Conservation (phyloP, 2,797 vertebrate genomes). For the Anguilla marmorata region DNA sequence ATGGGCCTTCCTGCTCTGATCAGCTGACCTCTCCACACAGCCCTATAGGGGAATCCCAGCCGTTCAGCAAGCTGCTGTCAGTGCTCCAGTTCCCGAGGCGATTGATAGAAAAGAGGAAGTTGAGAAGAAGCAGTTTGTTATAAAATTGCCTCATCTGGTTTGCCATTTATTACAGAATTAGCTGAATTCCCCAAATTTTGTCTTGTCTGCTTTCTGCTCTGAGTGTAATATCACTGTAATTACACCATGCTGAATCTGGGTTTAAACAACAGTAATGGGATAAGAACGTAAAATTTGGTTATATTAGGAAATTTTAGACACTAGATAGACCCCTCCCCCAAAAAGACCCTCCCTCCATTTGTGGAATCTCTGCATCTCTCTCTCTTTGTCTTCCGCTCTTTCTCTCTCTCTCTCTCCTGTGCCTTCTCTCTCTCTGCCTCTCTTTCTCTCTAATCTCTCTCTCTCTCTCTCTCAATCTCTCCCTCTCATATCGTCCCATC, state of each 20-base stretch:
- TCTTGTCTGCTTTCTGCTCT: not conserved
- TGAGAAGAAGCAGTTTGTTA: not conserved
- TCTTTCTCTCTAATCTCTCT: not conserved
- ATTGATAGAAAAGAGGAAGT: constrained; percentile 33
- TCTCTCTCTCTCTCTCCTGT: not conserved
- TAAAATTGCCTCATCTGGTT: too few relatives aligned
- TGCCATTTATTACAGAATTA: not conserved
- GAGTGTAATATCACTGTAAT: not conserved
- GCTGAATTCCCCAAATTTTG: not conserved
- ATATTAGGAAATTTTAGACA: constrained; percentile 33
- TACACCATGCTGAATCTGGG: not conserved
- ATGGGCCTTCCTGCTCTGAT: not conserved
- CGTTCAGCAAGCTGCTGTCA: not conserved
- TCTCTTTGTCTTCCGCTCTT: not conserved
- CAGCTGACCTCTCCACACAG: too few relatives aligned
- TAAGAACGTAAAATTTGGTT: not conserved
- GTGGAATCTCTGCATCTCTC: not conserved
- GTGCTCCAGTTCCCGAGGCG: constrained; percentile 30
- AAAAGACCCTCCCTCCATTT: constrained; percentile 1
- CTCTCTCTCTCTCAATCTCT: not conserved
- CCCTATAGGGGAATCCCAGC: not conserved
- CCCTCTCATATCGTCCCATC: constrained; percentile 36
- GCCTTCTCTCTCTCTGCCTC: constrained; percentile 11
- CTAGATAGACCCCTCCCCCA: constrained; percentile 25
- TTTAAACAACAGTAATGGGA: not conserved